Evolutionary conservation across 53 echinoderm and acorn worm species (phyloP).

Genomic region (Patiria pectinifera): DNA sequence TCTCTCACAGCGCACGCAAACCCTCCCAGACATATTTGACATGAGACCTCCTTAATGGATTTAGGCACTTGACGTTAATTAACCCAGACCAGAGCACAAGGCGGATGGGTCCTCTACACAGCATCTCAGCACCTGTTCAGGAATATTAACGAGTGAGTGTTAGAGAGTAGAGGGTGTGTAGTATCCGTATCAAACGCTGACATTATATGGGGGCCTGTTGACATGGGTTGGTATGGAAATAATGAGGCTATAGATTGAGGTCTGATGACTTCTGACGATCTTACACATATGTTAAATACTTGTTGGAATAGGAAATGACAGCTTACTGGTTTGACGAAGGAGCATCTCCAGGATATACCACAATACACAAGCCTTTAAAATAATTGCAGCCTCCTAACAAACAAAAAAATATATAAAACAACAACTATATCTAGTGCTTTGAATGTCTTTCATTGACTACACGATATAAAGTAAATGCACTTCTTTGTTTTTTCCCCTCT

Average conservation of each 20-base stretch:
- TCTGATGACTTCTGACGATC: no score
- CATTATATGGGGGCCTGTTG: not conserved
- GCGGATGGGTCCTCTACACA: not conserved
- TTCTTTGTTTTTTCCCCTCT: no score
- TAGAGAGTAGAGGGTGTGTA: not conserved
- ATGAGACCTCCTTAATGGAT: not conserved
- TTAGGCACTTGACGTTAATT: slow-evolving; percentile 29
- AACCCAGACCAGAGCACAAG: slow-evolving; percentile 4
- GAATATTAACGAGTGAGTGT: not conserved
- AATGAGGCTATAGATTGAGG: no score
- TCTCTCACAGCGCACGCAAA: not conserved
- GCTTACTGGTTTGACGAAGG: not conserved
- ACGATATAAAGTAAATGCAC: no score
- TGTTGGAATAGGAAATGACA: no score
- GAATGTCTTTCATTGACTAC: no score
- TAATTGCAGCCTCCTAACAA: no score
- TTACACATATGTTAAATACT: no score
- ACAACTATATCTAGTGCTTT: no score
- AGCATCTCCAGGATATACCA: not conserved
- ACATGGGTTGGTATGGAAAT: no score
- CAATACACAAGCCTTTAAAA: no score
- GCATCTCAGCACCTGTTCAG: slow-evolving; percentile 15
- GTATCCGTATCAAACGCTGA: not conserved
- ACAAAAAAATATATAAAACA: no score
- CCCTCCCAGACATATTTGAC: not conserved